These are phyloP conservation scores for Kryptolebias ocellatus DNA, from an alignment of 2,797 vertebrate genomes.

Conservation along the genomic window DNA sequence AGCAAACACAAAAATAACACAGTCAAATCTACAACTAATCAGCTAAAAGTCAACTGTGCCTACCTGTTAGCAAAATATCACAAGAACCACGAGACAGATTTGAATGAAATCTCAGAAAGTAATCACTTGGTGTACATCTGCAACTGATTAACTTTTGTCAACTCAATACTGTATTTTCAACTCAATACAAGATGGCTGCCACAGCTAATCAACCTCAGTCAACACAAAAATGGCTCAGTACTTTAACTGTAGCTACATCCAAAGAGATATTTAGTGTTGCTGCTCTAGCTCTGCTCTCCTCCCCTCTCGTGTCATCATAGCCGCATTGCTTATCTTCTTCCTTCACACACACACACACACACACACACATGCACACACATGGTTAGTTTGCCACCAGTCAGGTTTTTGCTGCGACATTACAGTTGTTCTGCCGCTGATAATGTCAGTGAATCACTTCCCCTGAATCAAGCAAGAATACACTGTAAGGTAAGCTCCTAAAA, in stretches of 20 bases:
- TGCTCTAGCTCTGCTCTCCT: conserved; percentile 9
- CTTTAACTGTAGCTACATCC: not conserved
- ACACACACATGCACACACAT: conserved; percentile 16
- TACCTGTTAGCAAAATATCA: too few relatives aligned
- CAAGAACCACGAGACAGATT: too few relatives aligned
- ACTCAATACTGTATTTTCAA: too few relatives aligned
- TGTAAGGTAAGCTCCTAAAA: conserved; percentile 56
- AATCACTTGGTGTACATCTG: too few relatives aligned
- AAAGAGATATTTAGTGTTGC: not conserved
- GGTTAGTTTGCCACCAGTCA: conserved; percentile 28
- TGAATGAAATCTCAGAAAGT: too few relatives aligned
- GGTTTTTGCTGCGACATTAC: conserved; percentile 12
- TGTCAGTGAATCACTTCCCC: conserved; percentile 11
- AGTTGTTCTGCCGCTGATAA: conserved; percentile 7
- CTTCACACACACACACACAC: not conserved
- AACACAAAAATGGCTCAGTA: too few relatives aligned
- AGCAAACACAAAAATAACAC: too few relatives aligned
- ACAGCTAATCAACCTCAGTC: too few relatives aligned
- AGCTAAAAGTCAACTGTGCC: too few relatives aligned
- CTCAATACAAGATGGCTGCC: too few relatives aligned
- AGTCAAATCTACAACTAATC: too few relatives aligned
- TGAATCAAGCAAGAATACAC: not conserved
- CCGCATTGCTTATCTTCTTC: conserved; percentile 41
- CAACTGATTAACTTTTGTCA: too few relatives aligned
- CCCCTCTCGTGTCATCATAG: conserved; percentile 32